A percentile compares a stretch with the other conserved stretches of the same genome.
These are phyloP conservation scores for Pterocles orientalis DNA, from an alignment of 2,113 vertebrate species.

Conservation along the genomic window DNA sequence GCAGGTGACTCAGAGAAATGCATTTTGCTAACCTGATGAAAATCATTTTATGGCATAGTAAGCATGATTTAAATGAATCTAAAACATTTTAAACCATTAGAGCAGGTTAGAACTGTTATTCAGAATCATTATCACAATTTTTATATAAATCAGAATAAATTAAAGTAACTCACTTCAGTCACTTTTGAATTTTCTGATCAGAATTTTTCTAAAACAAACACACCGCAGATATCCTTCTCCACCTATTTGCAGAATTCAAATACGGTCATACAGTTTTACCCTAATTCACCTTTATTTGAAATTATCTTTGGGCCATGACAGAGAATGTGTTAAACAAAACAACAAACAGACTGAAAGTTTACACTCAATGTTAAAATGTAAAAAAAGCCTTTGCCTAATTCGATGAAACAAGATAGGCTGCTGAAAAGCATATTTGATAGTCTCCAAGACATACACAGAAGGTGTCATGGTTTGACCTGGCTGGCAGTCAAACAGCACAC, in stretches of 20 bases:
- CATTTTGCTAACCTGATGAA: neutral
- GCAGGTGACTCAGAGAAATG: slow-evolving; percentile 9
- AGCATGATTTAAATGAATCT: neutral
- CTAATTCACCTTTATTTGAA: neutral
- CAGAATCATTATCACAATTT: neutral
- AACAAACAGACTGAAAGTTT: neutral
- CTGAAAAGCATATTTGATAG: neutral
- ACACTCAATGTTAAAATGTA: neutral
- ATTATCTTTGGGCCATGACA: neutral
- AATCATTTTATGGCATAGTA: neutral
- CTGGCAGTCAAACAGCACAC: no score
- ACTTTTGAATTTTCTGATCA: neutral
- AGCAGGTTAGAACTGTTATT: neutral
- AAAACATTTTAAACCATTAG: neutral
- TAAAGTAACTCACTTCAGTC: neutral
- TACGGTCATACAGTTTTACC: neutral
- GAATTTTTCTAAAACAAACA: neutral
- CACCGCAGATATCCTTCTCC: neutral
- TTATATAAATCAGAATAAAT: neutral
- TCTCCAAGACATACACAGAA: neutral
- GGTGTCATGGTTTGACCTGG: neutral
- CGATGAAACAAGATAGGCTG: neutral
- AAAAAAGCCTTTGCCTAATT: neutral
- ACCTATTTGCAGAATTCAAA: neutral
- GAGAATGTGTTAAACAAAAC: neutral